These are phyloP conservation scores for Cheilosia urbana DNA, from an alignment of 2,888 invertebrate species.

Conservation along the genomic window DNA sequence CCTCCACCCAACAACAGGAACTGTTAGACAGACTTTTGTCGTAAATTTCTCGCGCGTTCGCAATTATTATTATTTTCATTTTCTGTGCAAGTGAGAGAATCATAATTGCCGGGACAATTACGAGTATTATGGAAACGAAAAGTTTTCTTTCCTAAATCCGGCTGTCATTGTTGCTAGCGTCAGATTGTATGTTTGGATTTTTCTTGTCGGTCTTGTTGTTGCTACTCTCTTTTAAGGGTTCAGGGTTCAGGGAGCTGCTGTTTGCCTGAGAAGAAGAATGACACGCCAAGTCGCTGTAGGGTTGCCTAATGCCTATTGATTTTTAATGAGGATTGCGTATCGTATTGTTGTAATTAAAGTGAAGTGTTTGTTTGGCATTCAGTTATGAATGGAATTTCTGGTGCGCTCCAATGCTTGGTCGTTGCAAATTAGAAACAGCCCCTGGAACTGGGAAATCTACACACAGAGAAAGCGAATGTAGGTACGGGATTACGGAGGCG, in stretches of 20 bases:
- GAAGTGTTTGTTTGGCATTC: constrained; percentile 65
- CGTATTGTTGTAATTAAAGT: constrained; percentile 70
- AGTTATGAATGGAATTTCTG: constrained; percentile 52
- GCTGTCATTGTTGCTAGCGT: constrained; percentile 58
- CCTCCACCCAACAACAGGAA: neutral
- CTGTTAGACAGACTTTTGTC: constrained; percentile 65
- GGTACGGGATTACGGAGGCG: constrained; percentile 42
- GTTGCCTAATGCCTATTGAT: constrained; percentile 69
- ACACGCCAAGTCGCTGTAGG: constrained; percentile 57
- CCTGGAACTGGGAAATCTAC: neutral
- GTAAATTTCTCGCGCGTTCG: constrained; percentile 70
- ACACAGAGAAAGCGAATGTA: neutral
- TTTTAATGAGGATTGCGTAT: constrained; percentile 72
- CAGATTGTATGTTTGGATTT: constrained; percentile 49
- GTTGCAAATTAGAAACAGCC: constrained; percentile 16
- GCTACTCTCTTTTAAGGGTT: constrained; percentile 1
- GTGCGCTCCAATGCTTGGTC: constrained; percentile 15
- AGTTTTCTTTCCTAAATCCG: constrained; percentile 24
- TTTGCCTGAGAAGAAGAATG: constrained; percentile 40
- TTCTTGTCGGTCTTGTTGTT: neutral
- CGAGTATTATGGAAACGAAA: constrained; percentile 53
- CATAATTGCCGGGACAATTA: constrained; percentile 74
- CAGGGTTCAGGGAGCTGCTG: neutral
- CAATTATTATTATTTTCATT: constrained; percentile 62
- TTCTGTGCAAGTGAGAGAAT: constrained; percentile 38